Evolutionary conservation across 1,140 invertebrate species (phyloP).

Genomic region (Matsumurasca onukii): DNA sequence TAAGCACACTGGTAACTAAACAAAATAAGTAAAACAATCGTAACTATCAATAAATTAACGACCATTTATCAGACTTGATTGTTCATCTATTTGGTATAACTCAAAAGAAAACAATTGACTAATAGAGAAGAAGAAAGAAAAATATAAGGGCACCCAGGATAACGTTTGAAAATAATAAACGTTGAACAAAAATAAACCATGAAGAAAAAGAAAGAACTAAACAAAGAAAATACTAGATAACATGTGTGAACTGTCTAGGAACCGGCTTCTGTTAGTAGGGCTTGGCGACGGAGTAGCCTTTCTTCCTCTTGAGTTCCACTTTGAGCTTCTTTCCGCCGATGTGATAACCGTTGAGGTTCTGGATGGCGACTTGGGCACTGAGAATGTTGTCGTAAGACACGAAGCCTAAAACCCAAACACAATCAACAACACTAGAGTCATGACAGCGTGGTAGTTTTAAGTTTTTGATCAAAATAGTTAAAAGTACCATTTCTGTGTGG

Average conservation of each 20-base stretch:
- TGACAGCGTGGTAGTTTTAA: no score
- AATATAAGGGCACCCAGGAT: neutral
- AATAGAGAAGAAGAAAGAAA: conserved; percentile 25
- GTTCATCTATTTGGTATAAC: conserved; percentile 20
- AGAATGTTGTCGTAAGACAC: conserved; percentile 94
- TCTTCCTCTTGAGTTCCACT: conserved; percentile 95
- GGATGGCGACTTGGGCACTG: conserved; percentile 92
- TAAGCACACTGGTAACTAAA: conserved; percentile 28
- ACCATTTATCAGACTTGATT: conserved; percentile 23
- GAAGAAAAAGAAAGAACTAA: conserved; percentile 4
- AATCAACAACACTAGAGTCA: no score
- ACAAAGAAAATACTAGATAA: conserved; percentile 14
- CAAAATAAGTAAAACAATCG: conserved; percentile 21
- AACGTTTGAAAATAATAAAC: conserved; percentile 6
- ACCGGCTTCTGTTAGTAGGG: conserved; percentile 17
- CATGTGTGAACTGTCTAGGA: conserved; percentile 6
- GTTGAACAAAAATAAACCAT: conserved; percentile 3
- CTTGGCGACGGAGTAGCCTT: conserved; percentile 53
- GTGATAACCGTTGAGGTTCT: conserved; percentile 97
- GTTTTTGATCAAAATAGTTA: no score
- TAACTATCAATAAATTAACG: conserved; percentile 23
- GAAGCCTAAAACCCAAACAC: conserved; percentile 65
- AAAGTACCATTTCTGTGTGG: no score
- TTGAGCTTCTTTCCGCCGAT: conserved; percentile 96
- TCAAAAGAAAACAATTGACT: conserved; percentile 16